Evolutionary conservation across 2,888 invertebrate genomes (phyloP).

Genomic region (Ellobium chinense): DNA sequence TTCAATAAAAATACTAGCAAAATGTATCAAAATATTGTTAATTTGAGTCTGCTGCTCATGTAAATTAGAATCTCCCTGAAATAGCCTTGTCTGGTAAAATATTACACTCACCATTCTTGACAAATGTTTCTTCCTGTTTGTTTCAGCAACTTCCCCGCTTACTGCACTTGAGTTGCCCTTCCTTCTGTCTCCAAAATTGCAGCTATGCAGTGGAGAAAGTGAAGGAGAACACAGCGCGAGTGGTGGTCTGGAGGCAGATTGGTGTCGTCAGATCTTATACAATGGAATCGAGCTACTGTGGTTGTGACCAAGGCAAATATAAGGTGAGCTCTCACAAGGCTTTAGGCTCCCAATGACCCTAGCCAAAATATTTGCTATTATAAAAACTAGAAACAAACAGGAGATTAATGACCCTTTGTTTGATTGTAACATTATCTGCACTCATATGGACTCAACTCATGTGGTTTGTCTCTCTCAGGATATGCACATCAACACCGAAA

Average conservation of each 20-base stretch:
- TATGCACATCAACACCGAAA: constrained; percentile 74
- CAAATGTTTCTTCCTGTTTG: no score
- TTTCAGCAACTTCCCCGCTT: constrained; percentile 85
- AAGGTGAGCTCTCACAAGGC: constrained; percentile 82
- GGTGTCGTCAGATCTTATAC: constrained; percentile 89
- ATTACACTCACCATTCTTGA: no score
- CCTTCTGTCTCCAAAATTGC: constrained; percentile 87
- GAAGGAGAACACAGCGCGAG: constrained; percentile 90
- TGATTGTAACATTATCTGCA: no score
- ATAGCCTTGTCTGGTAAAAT: no score
- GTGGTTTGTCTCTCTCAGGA: constrained; percentile 67
- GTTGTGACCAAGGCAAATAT: constrained; percentile 88
- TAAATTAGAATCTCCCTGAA: no score
- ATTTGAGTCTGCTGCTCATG: no score
- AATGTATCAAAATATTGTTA: no score
- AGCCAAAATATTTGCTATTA: no score
- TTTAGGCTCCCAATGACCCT: no score
- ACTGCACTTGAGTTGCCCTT: constrained; percentile 85
- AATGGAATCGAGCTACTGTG: constrained; percentile 92
- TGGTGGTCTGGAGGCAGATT: constrained; percentile 91
- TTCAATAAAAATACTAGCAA: no score
- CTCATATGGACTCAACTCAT: no score
- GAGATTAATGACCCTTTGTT: not conserved
- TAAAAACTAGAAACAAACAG: no score
- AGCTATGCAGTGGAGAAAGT: constrained; percentile 88